A percentile compares a stretch with the other conserved stretches of the same genome.
phyloP scores from a whole-genome alignment of 2,888 invertebrate genomes.

The Epirrhoe tristata region DNA sequence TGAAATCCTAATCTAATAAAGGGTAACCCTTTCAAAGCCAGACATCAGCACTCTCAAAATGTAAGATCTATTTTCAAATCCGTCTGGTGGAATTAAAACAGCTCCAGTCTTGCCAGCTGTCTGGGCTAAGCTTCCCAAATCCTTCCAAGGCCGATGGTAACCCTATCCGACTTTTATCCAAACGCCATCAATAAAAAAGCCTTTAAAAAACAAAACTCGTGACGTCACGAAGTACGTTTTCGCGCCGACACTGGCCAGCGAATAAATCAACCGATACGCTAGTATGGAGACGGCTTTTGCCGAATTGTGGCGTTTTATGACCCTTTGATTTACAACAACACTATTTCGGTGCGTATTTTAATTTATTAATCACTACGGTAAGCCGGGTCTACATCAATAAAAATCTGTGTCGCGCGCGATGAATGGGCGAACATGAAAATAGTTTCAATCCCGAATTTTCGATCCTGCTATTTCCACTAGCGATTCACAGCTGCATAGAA shows the following conservation, averaged over 20 bases:
- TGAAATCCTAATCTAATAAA: neutral
- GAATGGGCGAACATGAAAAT: conserved; percentile 20
- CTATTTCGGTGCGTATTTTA: conserved; percentile 64
- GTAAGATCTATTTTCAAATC: conserved; percentile 2
- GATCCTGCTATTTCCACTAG: conserved; percentile 1
- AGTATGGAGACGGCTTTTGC: conserved; percentile 77
- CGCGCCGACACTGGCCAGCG: conserved; percentile 77
- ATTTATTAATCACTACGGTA: conserved; percentile 51
- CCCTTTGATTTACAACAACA: conserved; percentile 68
- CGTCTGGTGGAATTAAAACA: neutral
- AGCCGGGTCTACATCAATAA: conserved; percentile 39
- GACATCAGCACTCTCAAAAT: neutral
- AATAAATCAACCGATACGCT: conserved; percentile 78
- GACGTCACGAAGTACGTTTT: conserved; percentile 83
- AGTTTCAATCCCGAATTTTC: neutral
- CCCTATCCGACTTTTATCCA: conserved; percentile 76
- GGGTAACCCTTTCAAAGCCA: neutral
- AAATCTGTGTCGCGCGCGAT: conserved; percentile 29
- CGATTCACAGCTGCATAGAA: neutral
- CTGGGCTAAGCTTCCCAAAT: conserved; percentile 27
- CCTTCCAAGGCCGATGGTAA: conserved; percentile 46
- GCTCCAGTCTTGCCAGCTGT: conserved; percentile 15
- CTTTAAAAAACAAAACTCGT: conserved; percentile 71
- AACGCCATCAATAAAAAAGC: conserved; percentile 80
- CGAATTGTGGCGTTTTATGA: conserved; percentile 72